Conservation (phyloP, 2,113 vertebrate genomes). For the Verasper variegatus region DNA sequence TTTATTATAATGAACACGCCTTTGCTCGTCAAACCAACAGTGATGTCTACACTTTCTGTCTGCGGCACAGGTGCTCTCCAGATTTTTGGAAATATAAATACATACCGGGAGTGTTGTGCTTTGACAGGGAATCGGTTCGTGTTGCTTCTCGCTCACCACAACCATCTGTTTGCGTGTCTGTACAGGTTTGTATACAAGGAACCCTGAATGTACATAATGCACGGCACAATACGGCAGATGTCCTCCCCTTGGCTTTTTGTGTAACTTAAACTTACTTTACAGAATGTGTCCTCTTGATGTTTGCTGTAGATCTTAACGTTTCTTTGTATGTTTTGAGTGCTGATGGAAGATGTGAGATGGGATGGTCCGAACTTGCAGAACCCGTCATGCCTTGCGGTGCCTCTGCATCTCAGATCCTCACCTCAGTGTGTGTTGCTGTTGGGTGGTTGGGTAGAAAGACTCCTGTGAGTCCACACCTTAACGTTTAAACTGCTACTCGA, state of each 20-base stretch:
- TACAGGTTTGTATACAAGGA: background rate
- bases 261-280: background rate
- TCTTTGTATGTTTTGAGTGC: background rate
- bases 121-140: constrained; percentile 7
- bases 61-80: background rate
- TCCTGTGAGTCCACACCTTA: constrained; percentile 28
- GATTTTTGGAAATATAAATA: background rate
- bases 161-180: background rate
- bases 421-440: background rate
- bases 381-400: too few species aligned
- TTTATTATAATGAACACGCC: background rate
- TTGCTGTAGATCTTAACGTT: background rate
- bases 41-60: background rate
- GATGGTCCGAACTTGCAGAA: background rate
- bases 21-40: background rate
- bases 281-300: background rate
- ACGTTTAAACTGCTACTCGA: constrained; percentile 29
- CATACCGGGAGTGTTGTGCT: background rate
- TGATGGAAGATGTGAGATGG: background rate
- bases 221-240: background rate
- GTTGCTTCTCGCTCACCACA: background rate
- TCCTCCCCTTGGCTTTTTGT: background rate
- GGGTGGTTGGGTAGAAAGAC: constrained; percentile 14
- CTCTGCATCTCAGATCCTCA: background rate
- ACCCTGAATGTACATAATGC: background rate